These are phyloP conservation scores for Muschampia plurimacula DNA, from an alignment of 2,888 invertebrate genomes.

Conservation along the genomic window DNA sequence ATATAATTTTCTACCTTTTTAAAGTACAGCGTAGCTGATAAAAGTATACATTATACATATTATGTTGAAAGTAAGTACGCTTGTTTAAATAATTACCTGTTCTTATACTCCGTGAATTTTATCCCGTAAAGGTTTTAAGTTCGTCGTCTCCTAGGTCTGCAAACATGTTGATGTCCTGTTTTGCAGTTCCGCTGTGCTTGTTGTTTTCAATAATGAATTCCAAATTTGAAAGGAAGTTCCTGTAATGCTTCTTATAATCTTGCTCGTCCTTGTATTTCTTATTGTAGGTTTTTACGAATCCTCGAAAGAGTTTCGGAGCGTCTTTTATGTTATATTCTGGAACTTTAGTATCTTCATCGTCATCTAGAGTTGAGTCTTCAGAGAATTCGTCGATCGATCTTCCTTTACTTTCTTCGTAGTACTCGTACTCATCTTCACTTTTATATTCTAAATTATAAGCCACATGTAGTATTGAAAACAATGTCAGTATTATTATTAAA, in stretches of 20 bases:
- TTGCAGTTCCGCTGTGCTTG: constrained; percentile 47
- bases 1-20: too few species aligned
- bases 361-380: constrained; percentile 32
- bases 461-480: constrained; percentile 38
- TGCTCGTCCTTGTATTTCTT: constrained; percentile 59
- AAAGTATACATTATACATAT: too few species aligned
- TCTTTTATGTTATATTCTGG: constrained; percentile 63
- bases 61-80: too few species aligned
- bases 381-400: background rate
- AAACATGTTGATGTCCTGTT: constrained; percentile 64
- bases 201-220: constrained; percentile 64
- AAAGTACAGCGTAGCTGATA: too few species aligned
- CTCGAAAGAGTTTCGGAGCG: constrained; percentile 58
- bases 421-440: constrained; percentile 39
- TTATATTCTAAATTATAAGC: constrained; percentile 39
- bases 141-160: constrained; percentile 59
- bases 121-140: constrained; percentile 39
- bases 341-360: constrained; percentile 42
- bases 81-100: too few species aligned
- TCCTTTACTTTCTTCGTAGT: constrained; percentile 31
- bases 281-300: constrained; percentile 58
- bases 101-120: background rate
- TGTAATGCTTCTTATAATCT: constrained; percentile 58
- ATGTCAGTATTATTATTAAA: constrained; percentile 37
- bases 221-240: constrained; percentile 60